Conservation (phyloP, 53 echinoderm and acorn worm species). For the Echinometra lucunter region DNA sequence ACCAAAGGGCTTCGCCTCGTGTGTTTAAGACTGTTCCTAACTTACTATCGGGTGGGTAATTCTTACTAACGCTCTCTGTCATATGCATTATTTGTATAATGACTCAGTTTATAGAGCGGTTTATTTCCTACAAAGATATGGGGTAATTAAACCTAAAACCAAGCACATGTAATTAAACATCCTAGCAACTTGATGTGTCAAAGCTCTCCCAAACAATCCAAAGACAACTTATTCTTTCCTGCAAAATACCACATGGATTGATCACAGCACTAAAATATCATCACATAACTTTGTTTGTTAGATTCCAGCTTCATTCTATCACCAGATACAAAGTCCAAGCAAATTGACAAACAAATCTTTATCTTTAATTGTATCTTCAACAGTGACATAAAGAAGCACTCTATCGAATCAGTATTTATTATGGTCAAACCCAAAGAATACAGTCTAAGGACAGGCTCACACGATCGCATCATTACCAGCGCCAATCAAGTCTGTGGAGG, state of each 20-base stretch:
- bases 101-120: not conserved
- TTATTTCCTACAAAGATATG: not conserved
- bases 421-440: not conserved
- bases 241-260: not conserved
- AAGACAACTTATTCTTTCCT: constrained; percentile 15
- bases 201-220: not conserved
- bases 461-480: not conserved
- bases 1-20: no score
- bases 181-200: not conserved
- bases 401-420: not conserved
- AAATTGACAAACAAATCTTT: not conserved
- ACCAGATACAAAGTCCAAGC: not conserved
- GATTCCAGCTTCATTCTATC: not conserved
- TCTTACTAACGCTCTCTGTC: no score
- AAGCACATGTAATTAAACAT: constrained; percentile 4
- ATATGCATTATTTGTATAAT: no score
- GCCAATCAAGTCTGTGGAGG: not conserved
- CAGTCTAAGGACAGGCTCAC: not conserved
- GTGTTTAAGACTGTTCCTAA: no score
- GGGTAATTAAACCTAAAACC: not conserved
- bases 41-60: no score
- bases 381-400: not conserved
- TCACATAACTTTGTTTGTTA: constrained; percentile 17
- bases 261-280: not conserved
- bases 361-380: not conserved